These are phyloP conservation scores for Trachymyrmex cornetzi DNA, from an alignment of 1,140 invertebrate species.

Conservation along the genomic window DNA sequence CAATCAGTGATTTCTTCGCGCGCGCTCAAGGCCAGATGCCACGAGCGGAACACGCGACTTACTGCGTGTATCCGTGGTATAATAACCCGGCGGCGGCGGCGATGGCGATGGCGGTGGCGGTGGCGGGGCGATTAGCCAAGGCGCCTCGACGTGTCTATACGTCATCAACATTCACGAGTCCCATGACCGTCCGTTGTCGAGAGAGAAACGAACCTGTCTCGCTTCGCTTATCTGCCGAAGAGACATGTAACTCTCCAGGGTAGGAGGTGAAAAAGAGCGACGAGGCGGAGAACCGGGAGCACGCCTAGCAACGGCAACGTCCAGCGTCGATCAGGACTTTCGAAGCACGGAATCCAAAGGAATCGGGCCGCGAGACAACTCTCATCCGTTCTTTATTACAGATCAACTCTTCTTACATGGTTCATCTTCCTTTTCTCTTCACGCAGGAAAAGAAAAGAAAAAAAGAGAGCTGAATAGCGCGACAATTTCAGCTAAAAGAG, in stretches of 20 bases:
- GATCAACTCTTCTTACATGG: no score
- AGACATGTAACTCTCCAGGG: slow-evolving; percentile 2
- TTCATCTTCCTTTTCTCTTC: no score
- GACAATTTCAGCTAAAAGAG: no score
- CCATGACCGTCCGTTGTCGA: slow-evolving; percentile 59
- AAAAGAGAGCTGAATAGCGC: no score
- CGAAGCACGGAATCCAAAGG: background rate
- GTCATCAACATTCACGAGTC: background rate
- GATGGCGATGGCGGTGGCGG: background rate
- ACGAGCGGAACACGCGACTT: slow-evolving; percentile 71
- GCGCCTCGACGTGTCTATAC: slow-evolving; percentile 65
- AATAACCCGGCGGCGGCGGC: slow-evolving; percentile 6
- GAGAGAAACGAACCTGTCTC: slow-evolving; percentile 62
- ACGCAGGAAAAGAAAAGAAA: no score
- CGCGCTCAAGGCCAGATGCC: slow-evolving; percentile 76
- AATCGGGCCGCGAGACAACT: background rate
- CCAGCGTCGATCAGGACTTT: background rate
- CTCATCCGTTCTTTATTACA: no score
- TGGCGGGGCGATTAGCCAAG: slow-evolving; percentile 63
- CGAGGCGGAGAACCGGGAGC: slow-evolving; percentile 42
- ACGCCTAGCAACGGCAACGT: slow-evolving; percentile 80
- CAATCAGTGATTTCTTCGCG: slow-evolving; percentile 63
- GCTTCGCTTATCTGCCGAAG: slow-evolving; percentile 65
- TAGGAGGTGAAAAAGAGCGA: background rate
- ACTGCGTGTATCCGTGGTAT: slow-evolving; percentile 56